Conservation (phyloP, 2,797 vertebrate genomes). For the Melanotaenia maccullochi region DNA sequence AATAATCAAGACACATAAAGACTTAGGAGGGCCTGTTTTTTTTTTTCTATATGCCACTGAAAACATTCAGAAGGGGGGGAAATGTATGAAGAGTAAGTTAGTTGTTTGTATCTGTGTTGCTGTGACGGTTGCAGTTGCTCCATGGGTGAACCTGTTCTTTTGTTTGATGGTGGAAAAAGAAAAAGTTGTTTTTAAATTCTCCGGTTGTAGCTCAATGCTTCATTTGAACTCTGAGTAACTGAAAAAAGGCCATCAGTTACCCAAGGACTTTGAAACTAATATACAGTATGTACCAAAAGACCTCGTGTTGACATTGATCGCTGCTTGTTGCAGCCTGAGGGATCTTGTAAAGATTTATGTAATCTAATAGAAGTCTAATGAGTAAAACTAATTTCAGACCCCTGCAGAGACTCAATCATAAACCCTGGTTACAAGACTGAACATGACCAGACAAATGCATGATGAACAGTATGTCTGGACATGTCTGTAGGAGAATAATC, state of each 20-base stretch:
- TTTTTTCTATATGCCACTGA: conserved; percentile 33
- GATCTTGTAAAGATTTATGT: conserved; percentile 12
- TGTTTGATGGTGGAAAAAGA: conserved; percentile 16
- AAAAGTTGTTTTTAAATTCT: conserved; percentile 25
- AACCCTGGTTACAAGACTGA: conserved; percentile 47
- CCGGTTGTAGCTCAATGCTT: conserved; percentile 25
- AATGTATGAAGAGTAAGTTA: background rate
- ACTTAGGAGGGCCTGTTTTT: conserved; percentile 23
- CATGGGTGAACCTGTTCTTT: conserved; percentile 13
- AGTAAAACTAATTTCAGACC: conserved; percentile 40
- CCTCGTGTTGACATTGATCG: background rate
- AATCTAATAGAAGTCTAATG: conserved; percentile 30
- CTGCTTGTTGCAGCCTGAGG: background rate
- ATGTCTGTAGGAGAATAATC: conserved; percentile 56
- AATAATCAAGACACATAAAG: conserved; percentile 42
- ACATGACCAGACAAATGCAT: conserved; percentile 61
- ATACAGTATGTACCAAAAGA: conserved; percentile 9
- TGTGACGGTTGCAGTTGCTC: background rate
- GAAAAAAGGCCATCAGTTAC: conserved; percentile 22
- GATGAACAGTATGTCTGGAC: conserved; percentile 39
- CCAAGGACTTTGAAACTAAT: conserved; percentile 15
- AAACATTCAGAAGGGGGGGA: conserved; percentile 33
- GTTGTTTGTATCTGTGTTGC: background rate
- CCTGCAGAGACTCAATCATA: conserved; percentile 26
- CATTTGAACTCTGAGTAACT: conserved; percentile 16